Evolutionary conservation across 1,140 invertebrate genomes (phyloP).

Genomic region (Ceratina australensis): DNA sequence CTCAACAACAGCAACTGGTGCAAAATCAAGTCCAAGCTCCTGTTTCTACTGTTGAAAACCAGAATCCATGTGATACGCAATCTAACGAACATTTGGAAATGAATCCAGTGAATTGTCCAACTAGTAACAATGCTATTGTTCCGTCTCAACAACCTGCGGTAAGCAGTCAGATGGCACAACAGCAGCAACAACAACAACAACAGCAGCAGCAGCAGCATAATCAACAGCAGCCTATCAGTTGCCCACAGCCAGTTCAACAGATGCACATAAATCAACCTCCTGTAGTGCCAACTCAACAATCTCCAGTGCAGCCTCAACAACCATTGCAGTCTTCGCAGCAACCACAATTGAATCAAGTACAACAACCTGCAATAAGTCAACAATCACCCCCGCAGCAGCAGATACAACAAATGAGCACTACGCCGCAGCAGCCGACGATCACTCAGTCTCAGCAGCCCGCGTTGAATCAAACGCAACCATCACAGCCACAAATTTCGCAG

Average conservation of each 20-base stretch:
- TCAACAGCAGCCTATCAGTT: constrained; percentile 60
- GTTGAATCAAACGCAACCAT: constrained; percentile 59
- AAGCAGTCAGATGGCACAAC: constrained; percentile 8
- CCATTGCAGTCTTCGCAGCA: constrained; percentile 64
- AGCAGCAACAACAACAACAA: constrained; percentile 44
- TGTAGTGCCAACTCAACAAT: constrained; percentile 50
- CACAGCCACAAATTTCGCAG: constrained; percentile 57
- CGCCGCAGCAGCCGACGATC: constrained; percentile 51
- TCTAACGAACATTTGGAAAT: constrained; percentile 67
- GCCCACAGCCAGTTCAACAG: constrained; percentile 59
- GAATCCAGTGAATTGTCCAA: constrained; percentile 55
- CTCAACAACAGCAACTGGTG: constrained; percentile 65
- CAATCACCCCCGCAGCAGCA: constrained; percentile 44
- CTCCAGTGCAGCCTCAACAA: constrained; percentile 48
- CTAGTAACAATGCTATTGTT: constrained; percentile 45
- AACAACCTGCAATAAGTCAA: constrained; percentile 56
- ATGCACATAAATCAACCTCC: constrained; percentile 64
- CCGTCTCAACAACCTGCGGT: constrained; percentile 57
- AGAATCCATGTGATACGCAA: constrained; percentile 67
- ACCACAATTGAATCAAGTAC: constrained; percentile 59
- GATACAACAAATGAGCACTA: constrained; percentile 43
- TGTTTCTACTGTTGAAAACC: constrained; percentile 67
- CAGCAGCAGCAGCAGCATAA: too few relatives aligned
- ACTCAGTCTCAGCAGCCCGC: constrained; percentile 53
- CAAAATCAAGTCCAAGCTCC: constrained; percentile 56